Evolutionary conservation across 2,888 invertebrate genomes (phyloP).

Genomic region (Aleiodes leptofemur): DNA sequence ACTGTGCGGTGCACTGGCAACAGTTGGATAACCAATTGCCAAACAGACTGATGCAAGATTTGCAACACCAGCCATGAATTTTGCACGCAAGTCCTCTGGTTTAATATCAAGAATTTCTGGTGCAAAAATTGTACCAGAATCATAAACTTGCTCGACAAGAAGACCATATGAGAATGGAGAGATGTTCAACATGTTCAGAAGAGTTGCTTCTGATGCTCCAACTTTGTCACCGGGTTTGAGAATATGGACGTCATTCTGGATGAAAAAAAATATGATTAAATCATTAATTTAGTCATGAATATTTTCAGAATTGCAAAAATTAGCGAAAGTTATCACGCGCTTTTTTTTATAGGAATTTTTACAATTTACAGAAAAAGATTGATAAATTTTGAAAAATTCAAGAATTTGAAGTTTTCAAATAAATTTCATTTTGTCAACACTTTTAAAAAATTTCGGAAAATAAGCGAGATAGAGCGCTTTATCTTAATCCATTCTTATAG

Average conservation of each 20-base stretch:
- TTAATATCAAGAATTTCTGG: slow-evolving; percentile 99
- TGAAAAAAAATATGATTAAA: background rate
- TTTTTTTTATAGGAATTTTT: too few relatives aligned
- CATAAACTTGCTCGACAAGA: slow-evolving; percentile 96
- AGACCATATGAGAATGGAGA: slow-evolving; percentile 99
- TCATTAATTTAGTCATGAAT: background rate
- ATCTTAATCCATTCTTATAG: too few relatives aligned
- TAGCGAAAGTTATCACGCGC: too few relatives aligned
- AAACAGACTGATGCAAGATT: slow-evolving; percentile 96
- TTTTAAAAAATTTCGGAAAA: too few relatives aligned
- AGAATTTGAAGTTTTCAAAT: too few relatives aligned
- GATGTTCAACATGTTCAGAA: slow-evolving; percentile 99
- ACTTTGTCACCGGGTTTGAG: slow-evolving; percentile 97
- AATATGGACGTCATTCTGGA: slow-evolving; percentile 89
- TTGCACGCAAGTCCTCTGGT: slow-evolving; percentile 93
- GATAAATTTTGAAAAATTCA: too few relatives aligned
- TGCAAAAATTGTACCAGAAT: slow-evolving; percentile 98
- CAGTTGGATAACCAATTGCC: slow-evolving; percentile 95
- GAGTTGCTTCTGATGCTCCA: slow-evolving; percentile 98
- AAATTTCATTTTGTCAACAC: too few relatives aligned
- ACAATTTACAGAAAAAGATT: too few relatives aligned
- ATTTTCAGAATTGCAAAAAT: background rate
- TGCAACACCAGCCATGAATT: slow-evolving; percentile 95
- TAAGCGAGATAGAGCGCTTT: too few relatives aligned
- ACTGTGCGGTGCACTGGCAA: slow-evolving; percentile 98